Base-by-base conservation (phyloP, 2,797 vertebrate genomes). In the Coracias cyanogaster region DNA sequence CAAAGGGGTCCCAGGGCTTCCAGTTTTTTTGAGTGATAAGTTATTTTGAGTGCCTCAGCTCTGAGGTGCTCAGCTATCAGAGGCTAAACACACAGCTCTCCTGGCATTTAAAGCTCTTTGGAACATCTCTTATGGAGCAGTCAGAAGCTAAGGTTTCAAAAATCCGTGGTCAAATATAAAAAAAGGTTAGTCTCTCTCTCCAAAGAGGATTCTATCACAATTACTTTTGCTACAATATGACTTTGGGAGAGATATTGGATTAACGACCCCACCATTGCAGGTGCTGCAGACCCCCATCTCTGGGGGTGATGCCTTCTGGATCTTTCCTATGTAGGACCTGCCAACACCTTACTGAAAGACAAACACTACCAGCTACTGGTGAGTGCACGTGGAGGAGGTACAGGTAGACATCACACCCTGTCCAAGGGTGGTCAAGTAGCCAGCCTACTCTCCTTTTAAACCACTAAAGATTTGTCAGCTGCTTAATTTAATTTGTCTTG, bases 1-100 rank as follows among this genome's bases (percentile, higher is more conserved):
- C 52, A 76, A 20, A 82, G 64, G 2, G 4, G 90, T 61, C 37
- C 69, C 77, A 70, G 51, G 25, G 51, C 69, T 66, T 57, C 51
- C 69, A 45, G 51, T 70, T 86, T 93, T 77, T 57, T 37, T 73
- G 39, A 69, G 57, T n/a, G 46, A 81, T 10, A 25, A 73, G 84
- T 73, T 94, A 82, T 74, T 93, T 60, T 70, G 73, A 70, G 60
- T 73, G 25, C 13, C 60, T 76, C 77, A 39, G 2, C 89, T 92
- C 77, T 66, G 55, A 83, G 72, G 37, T 1, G 5, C 71, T 88
- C 71, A 93, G 62, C 80, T 76, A 7, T 46, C 80, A 57, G 54
- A 90, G 28, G 49, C 72, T 66, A 79, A 93, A 79, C 49, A 28
- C 24, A 81, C 41, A 43, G 41, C 41, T 43, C 41, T 43, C 41